Evolutionary conservation across 1,140 invertebrate genomes (phyloP).

Genomic region (Drosophila nebulosa): DNA sequence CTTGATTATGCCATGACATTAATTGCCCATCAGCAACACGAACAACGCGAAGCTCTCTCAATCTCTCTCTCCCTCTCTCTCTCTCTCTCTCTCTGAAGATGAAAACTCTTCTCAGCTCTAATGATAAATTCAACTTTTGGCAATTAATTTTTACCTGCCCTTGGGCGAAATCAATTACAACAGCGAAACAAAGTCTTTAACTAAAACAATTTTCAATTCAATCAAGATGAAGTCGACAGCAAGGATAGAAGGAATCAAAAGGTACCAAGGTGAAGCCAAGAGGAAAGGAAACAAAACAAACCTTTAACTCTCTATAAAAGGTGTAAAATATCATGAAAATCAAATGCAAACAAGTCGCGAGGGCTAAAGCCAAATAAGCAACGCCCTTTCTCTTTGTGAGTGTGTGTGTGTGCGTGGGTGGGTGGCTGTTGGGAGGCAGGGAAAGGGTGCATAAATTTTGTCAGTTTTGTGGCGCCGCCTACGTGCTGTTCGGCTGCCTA

Average conservation of each 20-base stretch:
- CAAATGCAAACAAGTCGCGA: constrained; percentile 65
- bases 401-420: constrained; percentile 2
- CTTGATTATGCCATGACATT: constrained; percentile 17
- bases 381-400: neutral
- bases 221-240: constrained; percentile 30
- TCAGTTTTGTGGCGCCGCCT: constrained; percentile 21
- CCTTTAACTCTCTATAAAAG: constrained; percentile 76
- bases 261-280: too few relatives aligned
- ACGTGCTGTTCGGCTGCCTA: constrained; percentile 60
- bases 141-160: constrained; percentile 56
- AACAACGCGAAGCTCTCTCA: too few relatives aligned
- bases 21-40: constrained; percentile 27
- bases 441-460: constrained; percentile 62
- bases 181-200: neutral
- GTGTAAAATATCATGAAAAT: constrained; percentile 73
- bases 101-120: constrained; percentile 23
- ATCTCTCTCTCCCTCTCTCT: too few relatives aligned
- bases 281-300: constrained; percentile 31
- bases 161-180: constrained; percentile 55
- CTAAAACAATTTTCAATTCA: constrained; percentile 35
- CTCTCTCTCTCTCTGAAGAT: neutral
- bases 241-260: too few relatives aligned
- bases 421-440: neutral
- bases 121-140: constrained; percentile 55
- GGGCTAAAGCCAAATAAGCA: constrained; percentile 9